A percentile compares a stretch with the other conserved stretches of the same genome.
phyloP scores from a whole-genome alignment of 1,140 invertebrate genomes.

The Acromyrmex charruanus region DNA sequence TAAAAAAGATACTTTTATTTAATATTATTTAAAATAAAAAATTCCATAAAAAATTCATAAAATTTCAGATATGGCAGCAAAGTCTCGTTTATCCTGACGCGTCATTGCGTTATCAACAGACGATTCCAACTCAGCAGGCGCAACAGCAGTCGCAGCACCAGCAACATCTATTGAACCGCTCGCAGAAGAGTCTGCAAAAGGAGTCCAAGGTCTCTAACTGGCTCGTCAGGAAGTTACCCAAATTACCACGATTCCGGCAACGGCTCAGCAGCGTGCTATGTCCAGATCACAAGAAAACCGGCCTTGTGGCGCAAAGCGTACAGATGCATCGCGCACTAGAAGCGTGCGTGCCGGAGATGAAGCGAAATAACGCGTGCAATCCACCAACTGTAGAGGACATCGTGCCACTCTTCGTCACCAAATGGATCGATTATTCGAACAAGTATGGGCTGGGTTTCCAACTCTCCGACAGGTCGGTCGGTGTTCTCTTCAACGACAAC shows the following conservation, averaged over 20 bases:
- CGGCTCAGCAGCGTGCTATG: slow-evolving; percentile 84
- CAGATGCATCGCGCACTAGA: slow-evolving; percentile 81
- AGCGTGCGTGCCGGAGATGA: slow-evolving; percentile 75
- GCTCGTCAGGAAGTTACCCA: slow-evolving; percentile 79
- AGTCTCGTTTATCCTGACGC: slow-evolving; percentile 41
- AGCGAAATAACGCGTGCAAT: slow-evolving; percentile 72
- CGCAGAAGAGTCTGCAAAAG: slow-evolving; percentile 70
- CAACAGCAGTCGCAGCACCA: slow-evolving; percentile 29
- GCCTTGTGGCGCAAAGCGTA: slow-evolving; percentile 69
- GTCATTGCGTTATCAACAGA: slow-evolving; percentile 41
- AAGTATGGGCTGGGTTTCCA: slow-evolving; percentile 92
- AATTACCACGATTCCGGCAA: slow-evolving; percentile 81
- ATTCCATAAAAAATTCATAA: background rate
- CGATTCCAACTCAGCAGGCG: slow-evolving; percentile 15
- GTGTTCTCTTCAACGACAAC: slow-evolving; percentile 91
- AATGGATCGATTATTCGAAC: slow-evolving; percentile 93
- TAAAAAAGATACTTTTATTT: no score
- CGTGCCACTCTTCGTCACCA: slow-evolving; percentile 89
- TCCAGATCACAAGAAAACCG: slow-evolving; percentile 81
- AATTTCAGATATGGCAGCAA: slow-evolving; percentile 55
- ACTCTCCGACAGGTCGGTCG: slow-evolving; percentile 90
- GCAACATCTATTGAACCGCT: slow-evolving; percentile 30
- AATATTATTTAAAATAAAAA: no score
- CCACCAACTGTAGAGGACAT: slow-evolving; percentile 86
- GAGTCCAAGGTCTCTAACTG: slow-evolving; percentile 81